Base-by-base conservation (phyloP, 37 sponge, comb jelly and placozoan species). In the Crambe crambe region DNA sequence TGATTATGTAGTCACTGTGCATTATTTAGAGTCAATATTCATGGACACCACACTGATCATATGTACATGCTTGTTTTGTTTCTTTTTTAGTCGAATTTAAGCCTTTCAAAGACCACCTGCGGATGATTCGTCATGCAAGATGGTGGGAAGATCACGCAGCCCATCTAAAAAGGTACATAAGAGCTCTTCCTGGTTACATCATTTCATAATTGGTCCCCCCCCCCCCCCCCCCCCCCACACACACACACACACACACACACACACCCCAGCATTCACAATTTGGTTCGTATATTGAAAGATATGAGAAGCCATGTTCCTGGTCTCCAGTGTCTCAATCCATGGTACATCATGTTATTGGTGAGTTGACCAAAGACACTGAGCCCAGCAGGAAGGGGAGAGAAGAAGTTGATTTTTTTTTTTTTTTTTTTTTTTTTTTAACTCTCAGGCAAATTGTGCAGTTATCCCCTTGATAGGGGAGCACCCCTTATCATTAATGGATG, bases 331-430 rank as follows among this genome's bases (percentile, higher is more conserved):
- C 83, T 97, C 42, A 73, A 79, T 34, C 63, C 81, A 22, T 97
- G 97, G 97, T 82, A 85, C 72, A 86, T 97, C 20, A 86, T 94
- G 37, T 81, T 97, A 25, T 72, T 97, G 79, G 97, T 92, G 29
- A 75, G 89, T 71, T 21, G 61, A 15, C 15, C 54, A 51, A 15
- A 15, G 54, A 18, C 54, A 18, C 54, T n/a, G n/a, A n/a, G n/a
- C n/a, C n/a, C n/a, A n/a, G n/a, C n/a, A n/a, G n/a, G n/a, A n/a
- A n/a, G n/a, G n/a, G n/a, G n/a, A n/a, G n/a, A n/a, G n/a, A 26
- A 63, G n/a, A 63, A 25, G 29, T 63, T 25, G 27, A 25, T 17
- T n/a, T n/a, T n/a, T n/a, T n/a, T n/a, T n/a, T n/a, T 57, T 42
- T 23, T 2, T 74, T 2, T 58, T n/a, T 32, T 10, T 36, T 10